Evolutionary conservation across 2,113 vertebrate species (phyloP), one percentile per base, ranked within the genome.

Genomic region (Eupsittula cactorum): DNA sequence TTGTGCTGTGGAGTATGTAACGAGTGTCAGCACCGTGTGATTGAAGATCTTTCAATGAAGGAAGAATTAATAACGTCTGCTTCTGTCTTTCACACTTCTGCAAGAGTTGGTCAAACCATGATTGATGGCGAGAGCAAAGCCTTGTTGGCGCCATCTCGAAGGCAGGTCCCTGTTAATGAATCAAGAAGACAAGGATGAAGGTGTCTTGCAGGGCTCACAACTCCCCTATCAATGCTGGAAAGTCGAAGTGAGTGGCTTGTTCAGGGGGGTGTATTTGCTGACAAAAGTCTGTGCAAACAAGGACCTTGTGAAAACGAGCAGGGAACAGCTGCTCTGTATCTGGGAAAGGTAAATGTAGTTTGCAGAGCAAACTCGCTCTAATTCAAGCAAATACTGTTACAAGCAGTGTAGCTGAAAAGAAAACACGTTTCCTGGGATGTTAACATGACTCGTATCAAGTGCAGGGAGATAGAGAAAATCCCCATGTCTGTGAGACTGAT

Each of bases 361-460:
- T 98, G 96, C 97, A 98, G 93, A 98, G 98, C 93, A 98, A 98
- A 98, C 96, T 91, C 74, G 6, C 95, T 96, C 93, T 98, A 98
- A 98, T 98, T 98, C 96, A 90, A 94, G 85, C 98, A 98, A 98
- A 98, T 98, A 98, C 75, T 92, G 93, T 91, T 79, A 95, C 82
- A 97, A 97, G 97, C 97, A 92, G 82, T 64, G 84, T 91, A 88
- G 74, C 96, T 95, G 82, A 44, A 97, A 78, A 78, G 93, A 98
- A 97, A 97, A 98, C 96, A 97, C 19, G 21, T 41, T 97, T 76
- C 39, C 95, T 80, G 87, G 90, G 75, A 87, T 94, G 95, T 94
- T 93, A 97, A 93, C 91, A 35, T 6, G 91, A 81, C 79, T 57
- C 3, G 1, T 55, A 91, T 82, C 59, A 12, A 20, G 78, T 79